Evolutionary conservation across 2,797 vertebrate species (phyloP).

Genomic region (Hephaestus fuliginosus): DNA sequence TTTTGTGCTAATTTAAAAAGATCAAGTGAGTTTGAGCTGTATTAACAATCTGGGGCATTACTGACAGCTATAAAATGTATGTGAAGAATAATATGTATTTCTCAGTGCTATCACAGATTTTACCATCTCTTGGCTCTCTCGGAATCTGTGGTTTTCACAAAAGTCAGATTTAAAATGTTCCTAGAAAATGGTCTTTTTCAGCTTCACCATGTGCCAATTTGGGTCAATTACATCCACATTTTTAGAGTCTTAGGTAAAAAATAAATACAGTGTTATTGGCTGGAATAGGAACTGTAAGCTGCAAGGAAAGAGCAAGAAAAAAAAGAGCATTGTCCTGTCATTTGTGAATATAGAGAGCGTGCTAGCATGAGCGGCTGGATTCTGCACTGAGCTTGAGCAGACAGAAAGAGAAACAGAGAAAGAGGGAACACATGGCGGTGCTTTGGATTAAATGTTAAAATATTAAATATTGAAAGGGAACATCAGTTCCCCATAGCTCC

Average conservation of each 20-base stretch:
- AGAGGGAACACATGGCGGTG: constrained; percentile 35
- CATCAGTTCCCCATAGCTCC: constrained; percentile 63
- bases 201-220: not conserved
- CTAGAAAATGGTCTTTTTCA: not conserved
- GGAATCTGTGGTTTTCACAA: not conserved
- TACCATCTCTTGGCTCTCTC: not conserved
- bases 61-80: not conserved
- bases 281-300: not conserved
- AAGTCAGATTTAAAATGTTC: constrained; percentile 1
- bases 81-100: constrained; percentile 9
- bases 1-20: constrained; percentile 11
- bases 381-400: constrained; percentile 24
- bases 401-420: constrained; percentile 40
- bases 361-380: not conserved
- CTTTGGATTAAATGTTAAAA: constrained; percentile 79
- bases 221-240: not conserved
- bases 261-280: not conserved
- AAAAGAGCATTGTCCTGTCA: not conserved
- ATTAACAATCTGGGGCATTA: not conserved
- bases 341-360: constrained; percentile 2
- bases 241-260: not conserved
- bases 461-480: constrained; percentile 79
- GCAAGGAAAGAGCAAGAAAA: constrained; percentile 4
- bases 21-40: constrained; percentile 1
- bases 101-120: not conserved